Percentiles rank a stretch among this genome's conserved stretches.
Evolutionary conservation across 2,888 invertebrate species (phyloP).

Genomic region (Gibbula magus): DNA sequence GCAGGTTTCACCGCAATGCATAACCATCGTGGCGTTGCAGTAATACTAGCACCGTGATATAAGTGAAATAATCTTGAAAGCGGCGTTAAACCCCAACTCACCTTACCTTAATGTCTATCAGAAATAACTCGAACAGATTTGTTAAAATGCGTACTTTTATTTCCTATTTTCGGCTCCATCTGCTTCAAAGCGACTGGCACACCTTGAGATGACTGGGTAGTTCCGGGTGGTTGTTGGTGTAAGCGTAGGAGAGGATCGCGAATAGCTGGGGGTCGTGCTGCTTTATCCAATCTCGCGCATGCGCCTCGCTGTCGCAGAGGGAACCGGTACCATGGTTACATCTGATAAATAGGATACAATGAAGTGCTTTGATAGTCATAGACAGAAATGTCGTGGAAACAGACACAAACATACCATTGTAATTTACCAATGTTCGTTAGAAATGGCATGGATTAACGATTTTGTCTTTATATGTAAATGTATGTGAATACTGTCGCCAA

Average conservation of each 20-base stretch:
- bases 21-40: no score
- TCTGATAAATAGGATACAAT: slow-evolving; percentile 18
- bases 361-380: no score
- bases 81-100: no score
- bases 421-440: no score
- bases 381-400: no score
- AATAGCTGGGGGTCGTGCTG: slow-evolving; percentile 37
- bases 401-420: no score
- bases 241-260: slow-evolving; percentile 35
- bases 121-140: background rate
- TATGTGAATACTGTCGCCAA: no score
- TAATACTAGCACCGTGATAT: no score
- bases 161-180: background rate
- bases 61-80: no score
- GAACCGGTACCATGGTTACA: slow-evolving; percentile 29
- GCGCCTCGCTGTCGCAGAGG: slow-evolving; percentile 30
- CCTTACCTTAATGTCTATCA: background rate
- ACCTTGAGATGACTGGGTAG: slow-evolving; percentile 32
- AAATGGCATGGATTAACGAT: no score
- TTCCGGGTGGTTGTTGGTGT: slow-evolving; percentile 37
- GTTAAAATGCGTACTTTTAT: background rate
- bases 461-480: no score
- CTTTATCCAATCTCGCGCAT: slow-evolving; percentile 30
- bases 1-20: no score
- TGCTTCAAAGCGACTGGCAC: slow-evolving; percentile 20